Evolutionary conservation across 1,140 invertebrate species (phyloP), one percentile per base, ranked within the genome.

Genomic region (Leptopilina boulardi): DNA sequence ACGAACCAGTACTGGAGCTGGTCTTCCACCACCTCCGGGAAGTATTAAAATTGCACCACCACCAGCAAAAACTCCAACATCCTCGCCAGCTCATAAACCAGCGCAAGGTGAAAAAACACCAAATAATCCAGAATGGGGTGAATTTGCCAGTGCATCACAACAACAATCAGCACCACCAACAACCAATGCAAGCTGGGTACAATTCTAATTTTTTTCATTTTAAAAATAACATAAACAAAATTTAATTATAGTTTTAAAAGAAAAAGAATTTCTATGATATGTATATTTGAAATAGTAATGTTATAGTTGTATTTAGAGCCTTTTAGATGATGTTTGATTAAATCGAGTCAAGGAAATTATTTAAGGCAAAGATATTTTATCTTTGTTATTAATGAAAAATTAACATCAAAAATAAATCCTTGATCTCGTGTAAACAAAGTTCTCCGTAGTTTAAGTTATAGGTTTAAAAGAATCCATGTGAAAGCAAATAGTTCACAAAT

Each of bases 11-110:
- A 86, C 89, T 54, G 94, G 94, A 23, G 92, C 94, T 41, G 92
- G 97, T 74, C 92, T 97, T 38, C 96, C 97, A 75, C 97, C 97
- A 56, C 97, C 97, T 38, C 96, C 97, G 34, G 95, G 96, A 21
- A 95, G 93, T 59, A 88, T 93, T 2, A 94, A 94, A 87, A 92
- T 95, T 54, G 92, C 94, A 23, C 93, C 94, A 76, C 94, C 94
- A 71, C 92, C 95, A 26, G 92, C 93, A 4, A 91, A 93, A 70
- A 93, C 93, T 78, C 94, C 94, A 78, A 94, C 94, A 15, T 94
- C 94, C 0, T 95, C 94, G 42, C 94, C 95, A 18, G 94, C 94
- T 66, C 94, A 96, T 84, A 94, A 92, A 66, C 91, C 92, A 66
- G 91, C 92, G 15, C 88, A 89, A 23, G 92, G 92, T 77, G 90